phyloP scores from a whole-genome alignment of 2,888 invertebrate species.

The Meandrusa payeni region DNA sequence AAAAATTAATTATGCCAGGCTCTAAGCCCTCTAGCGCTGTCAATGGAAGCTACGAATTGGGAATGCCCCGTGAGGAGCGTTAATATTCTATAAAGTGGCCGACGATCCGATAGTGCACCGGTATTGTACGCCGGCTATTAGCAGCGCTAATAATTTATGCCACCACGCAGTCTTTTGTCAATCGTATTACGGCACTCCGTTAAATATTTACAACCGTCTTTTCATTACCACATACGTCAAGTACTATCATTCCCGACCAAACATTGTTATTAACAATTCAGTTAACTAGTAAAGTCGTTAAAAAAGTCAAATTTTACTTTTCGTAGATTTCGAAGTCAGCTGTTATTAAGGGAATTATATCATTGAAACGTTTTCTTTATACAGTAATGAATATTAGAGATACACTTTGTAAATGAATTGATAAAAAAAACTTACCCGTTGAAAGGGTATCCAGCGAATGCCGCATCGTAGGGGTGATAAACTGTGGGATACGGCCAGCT shows the following conservation, averaged over 20 bases:
- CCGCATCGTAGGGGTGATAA: conserved; percentile 96
- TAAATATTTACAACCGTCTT: conserved; percentile 13
- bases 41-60: conserved; percentile 27
- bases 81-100: conserved; percentile 34
- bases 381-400: conserved; percentile 11
- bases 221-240: neutral
- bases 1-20: conserved; percentile 50
- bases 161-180: conserved; percentile 11
- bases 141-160: conserved; percentile 13
- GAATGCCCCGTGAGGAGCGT: conserved; percentile 25
- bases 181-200: conserved; percentile 1
- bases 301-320: no score
- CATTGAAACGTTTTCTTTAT: no score
- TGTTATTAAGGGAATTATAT: no score
- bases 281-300: no score
- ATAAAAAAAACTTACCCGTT: conserved; percentile 88
- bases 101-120: conserved; percentile 16
- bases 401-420: conserved; percentile 2
- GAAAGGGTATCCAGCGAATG: conserved; percentile 96
- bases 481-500: conserved; percentile 95
- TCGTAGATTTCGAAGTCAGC: no score
- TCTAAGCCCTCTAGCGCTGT: conserved; percentile 30
- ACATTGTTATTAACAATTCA: no score
- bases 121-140: conserved; percentile 15
- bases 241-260: no score